Conservation (phyloP, 2,797 vertebrate genomes). For the Rhinatrema bivittatum region DNA sequence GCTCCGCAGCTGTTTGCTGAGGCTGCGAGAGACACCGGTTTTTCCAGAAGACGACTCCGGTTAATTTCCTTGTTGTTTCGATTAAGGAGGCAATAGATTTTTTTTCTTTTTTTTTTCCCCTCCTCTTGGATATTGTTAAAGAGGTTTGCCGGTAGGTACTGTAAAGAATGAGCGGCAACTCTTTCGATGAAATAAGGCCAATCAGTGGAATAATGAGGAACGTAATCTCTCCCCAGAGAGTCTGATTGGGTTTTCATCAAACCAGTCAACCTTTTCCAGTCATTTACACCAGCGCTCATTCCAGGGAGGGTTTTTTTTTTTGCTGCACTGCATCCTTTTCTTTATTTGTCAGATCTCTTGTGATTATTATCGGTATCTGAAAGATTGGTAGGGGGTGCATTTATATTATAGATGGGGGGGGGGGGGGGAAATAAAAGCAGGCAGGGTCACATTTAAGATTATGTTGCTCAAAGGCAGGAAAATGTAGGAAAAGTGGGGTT, state of each 20-base stretch:
- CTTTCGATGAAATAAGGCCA: slow-evolving; percentile 82
- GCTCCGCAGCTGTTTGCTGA: not conserved
- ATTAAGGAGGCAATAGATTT: slow-evolving; percentile 57
- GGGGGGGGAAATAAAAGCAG: no score
- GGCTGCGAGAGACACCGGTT: not conserved
- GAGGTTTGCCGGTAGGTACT: slow-evolving; percentile 59
- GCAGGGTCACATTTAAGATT: no score
- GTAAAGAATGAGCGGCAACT: slow-evolving; percentile 62
- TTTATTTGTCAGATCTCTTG: slow-evolving; percentile 38
- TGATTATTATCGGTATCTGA: slow-evolving; percentile 55
- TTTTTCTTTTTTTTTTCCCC: slow-evolving; percentile 29
- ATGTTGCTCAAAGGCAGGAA: no score
- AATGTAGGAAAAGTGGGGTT: no score
- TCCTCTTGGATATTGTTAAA: slow-evolving; percentile 59
- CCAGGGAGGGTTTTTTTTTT: slow-evolving; percentile 42
- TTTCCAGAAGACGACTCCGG: slow-evolving; percentile 35
- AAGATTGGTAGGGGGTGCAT: slow-evolving; percentile 45
- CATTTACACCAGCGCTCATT: slow-evolving; percentile 55
- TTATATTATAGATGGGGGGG: no score
- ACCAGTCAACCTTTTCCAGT: slow-evolving; percentile 75
- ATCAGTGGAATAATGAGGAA: slow-evolving; percentile 86
- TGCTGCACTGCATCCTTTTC: slow-evolving; percentile 38
- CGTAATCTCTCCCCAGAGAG: slow-evolving; percentile 82
- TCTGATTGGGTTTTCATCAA: slow-evolving; percentile 77
- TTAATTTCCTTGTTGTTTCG: slow-evolving; percentile 60